These are phyloP conservation scores for Cynoglossus semilaevis DNA, from an alignment of 2,113 vertebrate species.

Conservation along the genomic window DNA sequence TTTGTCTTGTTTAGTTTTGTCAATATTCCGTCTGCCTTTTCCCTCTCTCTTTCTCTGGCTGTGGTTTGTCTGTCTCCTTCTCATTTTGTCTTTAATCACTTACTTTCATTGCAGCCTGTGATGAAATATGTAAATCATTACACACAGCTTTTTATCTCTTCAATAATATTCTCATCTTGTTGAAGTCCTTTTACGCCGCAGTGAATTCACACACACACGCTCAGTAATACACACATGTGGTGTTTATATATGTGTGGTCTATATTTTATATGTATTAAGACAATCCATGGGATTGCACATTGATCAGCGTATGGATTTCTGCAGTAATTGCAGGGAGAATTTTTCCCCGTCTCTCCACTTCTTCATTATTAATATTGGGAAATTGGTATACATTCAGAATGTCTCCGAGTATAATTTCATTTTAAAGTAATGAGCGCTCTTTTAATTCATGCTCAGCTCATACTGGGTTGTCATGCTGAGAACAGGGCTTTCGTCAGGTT, in stretches of 20 bases:
- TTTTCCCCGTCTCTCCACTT: conserved; percentile 70
- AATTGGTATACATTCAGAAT: conserved; percentile 71
- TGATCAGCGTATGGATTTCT: conserved; percentile 80
- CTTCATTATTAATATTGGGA: conserved; percentile 80
- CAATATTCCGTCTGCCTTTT: conserved; percentile 37
- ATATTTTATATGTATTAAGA: conserved; percentile 78
- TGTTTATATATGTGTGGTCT: conserved; percentile 35
- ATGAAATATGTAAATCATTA: conserved; percentile 79
- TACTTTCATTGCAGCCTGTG: conserved; percentile 55
- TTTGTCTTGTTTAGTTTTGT: conserved; percentile 64
- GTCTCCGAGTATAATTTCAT: conserved; percentile 61
- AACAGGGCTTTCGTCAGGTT: conserved; percentile 41
- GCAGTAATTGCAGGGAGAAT: conserved; percentile 78
- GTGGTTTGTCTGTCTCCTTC: conserved; percentile 7
- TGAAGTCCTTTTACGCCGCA: conserved; percentile 69
- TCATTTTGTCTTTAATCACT: conserved; percentile 52
- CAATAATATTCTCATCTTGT: conserved; percentile 72
- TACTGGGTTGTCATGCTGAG: conserved; percentile 12
- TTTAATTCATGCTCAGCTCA: conserved; percentile 47
- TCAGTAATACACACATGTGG: conserved; percentile 49
- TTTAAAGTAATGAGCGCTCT: conserved; percentile 50
- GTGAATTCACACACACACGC: conserved; percentile 60
- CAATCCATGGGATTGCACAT: conserved; percentile 80
- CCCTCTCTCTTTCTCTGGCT: not conserved
- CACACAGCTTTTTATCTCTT: conserved; percentile 68